Base-by-base conservation (phyloP, 92 coral and sea anemone genomes). In the Zoanthus gigantus region DNA sequence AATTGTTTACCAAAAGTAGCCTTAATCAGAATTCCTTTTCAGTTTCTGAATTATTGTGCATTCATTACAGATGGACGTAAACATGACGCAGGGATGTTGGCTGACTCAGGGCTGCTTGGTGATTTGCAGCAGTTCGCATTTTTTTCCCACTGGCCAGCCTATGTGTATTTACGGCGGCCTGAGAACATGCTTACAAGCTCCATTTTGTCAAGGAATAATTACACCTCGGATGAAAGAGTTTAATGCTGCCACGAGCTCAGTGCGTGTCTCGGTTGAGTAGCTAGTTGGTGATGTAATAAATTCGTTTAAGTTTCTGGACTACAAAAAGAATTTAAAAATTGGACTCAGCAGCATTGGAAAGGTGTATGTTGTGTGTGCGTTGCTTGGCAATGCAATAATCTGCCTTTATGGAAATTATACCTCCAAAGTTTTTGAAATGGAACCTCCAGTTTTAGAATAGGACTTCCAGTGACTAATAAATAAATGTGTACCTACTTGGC, bases 391-490 rank as follows among this genome's bases (percentile, higher is more conserved):
- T 23, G 23, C 23, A 23, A 23, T 23, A 23, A 23, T 23, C 23
- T 23, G 23, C 23, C 23, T 23, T 23, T 23, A 0, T 23, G 23
- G 23, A 23, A 23, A 23, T 23, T 0, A 23, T 23, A 23, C 23
- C 23, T 23, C 23, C 23, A 23, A 23, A 23, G 23, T 23, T 23
- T 23, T 71, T 71, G 46, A 30, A 8, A 30, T 71, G 44, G 75
- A 71, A 11, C 75, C 75, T 23, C 75, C 75, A 71, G 54, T 71
- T 37, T 4, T 71, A 23, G 75, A 71, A 37, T 44, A 71, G 31
- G 8, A 71, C 47, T 71, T 71, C 75, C 48, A 71, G 71, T 63
- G 28, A 63, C 71, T 63, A 23, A 63, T 63, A 3, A 63, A 63
- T 63, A 23, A 15, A 16, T 63, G 31, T 23, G n/a, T 17, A 63